These are phyloP conservation scores for Dasysyrphus tricinctus DNA, from an alignment of 2,888 invertebrate species.

Conservation along the genomic window DNA sequence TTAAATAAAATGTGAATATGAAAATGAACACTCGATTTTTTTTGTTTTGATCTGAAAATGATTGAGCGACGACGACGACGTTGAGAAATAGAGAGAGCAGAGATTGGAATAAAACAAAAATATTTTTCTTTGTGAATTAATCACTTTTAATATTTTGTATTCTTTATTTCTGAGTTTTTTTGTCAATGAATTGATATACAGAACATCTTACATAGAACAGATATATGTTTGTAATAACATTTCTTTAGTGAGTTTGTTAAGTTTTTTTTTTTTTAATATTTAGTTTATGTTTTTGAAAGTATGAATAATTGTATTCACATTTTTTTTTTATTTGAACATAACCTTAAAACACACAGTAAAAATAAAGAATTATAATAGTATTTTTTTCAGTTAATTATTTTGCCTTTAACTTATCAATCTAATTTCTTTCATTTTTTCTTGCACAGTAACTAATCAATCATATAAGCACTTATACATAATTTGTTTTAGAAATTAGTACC, in stretches of 20 bases:
- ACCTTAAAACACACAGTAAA: constrained; percentile 6
- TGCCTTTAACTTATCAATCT: constrained; percentile 34
- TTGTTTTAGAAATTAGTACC: constrained; percentile 16
- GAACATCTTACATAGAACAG: constrained; percentile 59
- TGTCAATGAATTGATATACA: constrained; percentile 63
- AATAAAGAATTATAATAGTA: constrained; percentile 10
- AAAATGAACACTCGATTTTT: constrained; percentile 34
- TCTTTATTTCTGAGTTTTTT: constrained; percentile 44
- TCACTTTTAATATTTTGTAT: constrained; percentile 44
- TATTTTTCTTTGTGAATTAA: constrained; percentile 57
- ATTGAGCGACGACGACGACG: constrained; percentile 50
- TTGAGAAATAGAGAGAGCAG: constrained; percentile 52
- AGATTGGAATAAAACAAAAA: constrained; percentile 72
- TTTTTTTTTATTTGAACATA: constrained; percentile 16
- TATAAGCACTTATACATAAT: constrained; percentile 47
- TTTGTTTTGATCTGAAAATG: constrained; percentile 66
- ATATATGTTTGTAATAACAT: constrained; percentile 43
- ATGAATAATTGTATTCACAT: constrained; percentile 3
- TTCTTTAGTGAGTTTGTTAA: constrained; percentile 40
- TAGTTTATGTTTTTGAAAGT: constrained; percentile 13
- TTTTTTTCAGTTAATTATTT: constrained; percentile 12
- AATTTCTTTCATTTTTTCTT: constrained; percentile 20
- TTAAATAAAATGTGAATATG: constrained; percentile 50
- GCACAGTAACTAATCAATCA: constrained; percentile 44
- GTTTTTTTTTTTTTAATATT: constrained; percentile 19